Evolutionary conservation across 2,888 invertebrate genomes (phyloP), one percentile per base, ranked within the genome.

Genomic region (Tridacna gigas): DNA sequence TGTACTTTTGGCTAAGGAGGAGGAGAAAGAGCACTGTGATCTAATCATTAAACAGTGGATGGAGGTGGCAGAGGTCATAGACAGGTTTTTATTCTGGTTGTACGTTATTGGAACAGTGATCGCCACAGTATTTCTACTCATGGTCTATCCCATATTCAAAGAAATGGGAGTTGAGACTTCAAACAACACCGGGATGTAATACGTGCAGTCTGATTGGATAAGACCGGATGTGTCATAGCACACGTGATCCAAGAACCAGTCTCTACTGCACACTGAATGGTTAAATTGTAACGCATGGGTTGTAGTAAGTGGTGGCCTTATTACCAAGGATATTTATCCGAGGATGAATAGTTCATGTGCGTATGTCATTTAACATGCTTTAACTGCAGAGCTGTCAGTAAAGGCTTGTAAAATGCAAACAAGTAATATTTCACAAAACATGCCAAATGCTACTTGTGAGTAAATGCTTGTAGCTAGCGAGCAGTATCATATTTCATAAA

Each of bases 81-180:
- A 96, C 89, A 91, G 95, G 65, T 94, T 95, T 66, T 94, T 96
- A 61, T 96, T 96, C 91, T 96, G 95, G 95, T 89, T 96, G 47
- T 96, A 96, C 91, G 93, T 95, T 22, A 77, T 95, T 3, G 94
- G 95, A 47, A 96, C 96, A 0, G 89, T 94, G 4, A 85, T 94
- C 69, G 95, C 95, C 22, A 95, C 95, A 2, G 88, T 95, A 22
- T 91, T 95, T 47, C 94, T 96, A 71, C 92, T 96, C 51, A 91
- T 96, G 74, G 92, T 96, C 69, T 94, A 96, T 74, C 96, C 96
- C 11, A 69, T 91, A n/a, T 86, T 83, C 45, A 90, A 89, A 78
- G 66, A 86, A 60, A 77, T 69, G 20, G 82, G 63, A 28, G 69
- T 71, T 22, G 71, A 51, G 47, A 56, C 61, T 77, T 25, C 71